phyloP scores from a whole-genome alignment of 2,888 invertebrate genomes.

The Callyntrura guangdongensis region DNA sequence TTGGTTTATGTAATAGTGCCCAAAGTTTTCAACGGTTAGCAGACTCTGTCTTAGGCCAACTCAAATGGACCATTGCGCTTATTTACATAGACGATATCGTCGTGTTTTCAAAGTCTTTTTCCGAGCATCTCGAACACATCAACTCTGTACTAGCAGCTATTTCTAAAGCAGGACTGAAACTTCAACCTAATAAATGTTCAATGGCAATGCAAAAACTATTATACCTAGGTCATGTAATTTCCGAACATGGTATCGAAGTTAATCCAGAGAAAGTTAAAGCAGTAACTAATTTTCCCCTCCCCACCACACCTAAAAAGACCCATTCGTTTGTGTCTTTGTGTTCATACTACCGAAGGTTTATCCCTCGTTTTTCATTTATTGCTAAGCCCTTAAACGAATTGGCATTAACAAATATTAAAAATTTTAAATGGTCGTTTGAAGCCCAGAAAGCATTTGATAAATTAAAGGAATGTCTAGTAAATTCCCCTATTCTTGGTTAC shows the following conservation, averaged over 20 bases:
- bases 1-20: constrained; percentile 68
- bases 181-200: constrained; percentile 56
- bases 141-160: constrained; percentile 82
- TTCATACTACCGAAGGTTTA: constrained; percentile 82
- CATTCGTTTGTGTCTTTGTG: constrained; percentile 78
- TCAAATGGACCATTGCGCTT: constrained; percentile 41
- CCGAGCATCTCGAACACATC: neutral
- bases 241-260: constrained; percentile 78
- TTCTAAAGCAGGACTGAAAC: neutral
- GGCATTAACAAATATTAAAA: neutral
- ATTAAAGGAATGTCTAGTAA: constrained; percentile 46
- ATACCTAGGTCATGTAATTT: constrained; percentile 85
- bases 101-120: neutral
- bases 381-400: constrained; percentile 77
- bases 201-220: constrained; percentile 84
- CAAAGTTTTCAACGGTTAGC: constrained; percentile 54
- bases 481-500: constrained; percentile 65
- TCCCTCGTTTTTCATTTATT: constrained; percentile 79
- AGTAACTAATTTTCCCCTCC: constrained; percentile 76
- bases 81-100: constrained; percentile 59
- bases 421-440: neutral
- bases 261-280: constrained; percentile 77
- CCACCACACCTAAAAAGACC: constrained; percentile 69
- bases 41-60: constrained; percentile 35
- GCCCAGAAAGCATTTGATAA: constrained; percentile 74